Conservation (phyloP, 2,113 vertebrate genomes). For the Perccottus glenii region DNA sequence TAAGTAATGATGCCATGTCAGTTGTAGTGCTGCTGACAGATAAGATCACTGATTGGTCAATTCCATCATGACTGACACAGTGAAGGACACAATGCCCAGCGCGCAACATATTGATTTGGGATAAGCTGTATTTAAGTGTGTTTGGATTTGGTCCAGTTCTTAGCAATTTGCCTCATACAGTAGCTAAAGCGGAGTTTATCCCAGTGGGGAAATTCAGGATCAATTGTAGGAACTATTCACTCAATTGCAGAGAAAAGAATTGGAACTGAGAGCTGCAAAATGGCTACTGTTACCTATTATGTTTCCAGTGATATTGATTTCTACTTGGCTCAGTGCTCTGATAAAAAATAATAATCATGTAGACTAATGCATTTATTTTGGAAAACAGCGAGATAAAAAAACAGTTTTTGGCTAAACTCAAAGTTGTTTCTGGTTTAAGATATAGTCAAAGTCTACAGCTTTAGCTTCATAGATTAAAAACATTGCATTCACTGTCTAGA, state of each 20-base stretch:
- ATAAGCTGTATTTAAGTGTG: constrained; percentile 2
- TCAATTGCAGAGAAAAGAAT: neutral
- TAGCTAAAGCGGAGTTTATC: neutral
- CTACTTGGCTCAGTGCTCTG: too few species aligned
- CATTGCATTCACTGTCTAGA: too few species aligned
- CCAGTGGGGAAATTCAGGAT: neutral
- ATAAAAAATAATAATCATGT: too few species aligned
- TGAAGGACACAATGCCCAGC: neutral
- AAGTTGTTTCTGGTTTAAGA: too few species aligned
- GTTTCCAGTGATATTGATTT: too few species aligned
- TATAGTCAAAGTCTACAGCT: too few species aligned
- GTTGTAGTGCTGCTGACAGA: neutral
- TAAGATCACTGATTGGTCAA: constrained; percentile 8
- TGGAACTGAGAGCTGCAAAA: too few species aligned
- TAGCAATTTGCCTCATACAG: neutral
- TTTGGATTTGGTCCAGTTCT: neutral
- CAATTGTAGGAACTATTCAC: neutral
- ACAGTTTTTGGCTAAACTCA: too few species aligned
- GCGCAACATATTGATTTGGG: neutral
- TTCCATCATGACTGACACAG: neutral
- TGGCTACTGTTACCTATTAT: too few species aligned
- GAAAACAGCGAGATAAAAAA: too few species aligned
- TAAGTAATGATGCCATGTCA: neutral
- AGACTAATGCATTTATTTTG: too few species aligned
- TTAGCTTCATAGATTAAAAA: too few species aligned